phyloP scores from a whole-genome alignment of 1,140 invertebrate species.

The Nylanderia fulva region DNA sequence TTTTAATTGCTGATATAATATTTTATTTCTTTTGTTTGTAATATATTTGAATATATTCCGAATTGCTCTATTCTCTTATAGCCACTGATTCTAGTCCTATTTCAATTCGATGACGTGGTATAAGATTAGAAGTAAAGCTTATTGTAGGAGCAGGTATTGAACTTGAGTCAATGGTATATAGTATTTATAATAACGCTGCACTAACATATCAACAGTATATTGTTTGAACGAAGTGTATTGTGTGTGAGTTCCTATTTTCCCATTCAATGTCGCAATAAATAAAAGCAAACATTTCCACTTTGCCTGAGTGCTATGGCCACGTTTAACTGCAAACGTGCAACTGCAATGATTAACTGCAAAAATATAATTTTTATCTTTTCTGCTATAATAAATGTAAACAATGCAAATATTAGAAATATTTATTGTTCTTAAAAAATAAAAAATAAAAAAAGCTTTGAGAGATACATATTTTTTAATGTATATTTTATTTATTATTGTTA shows the following conservation, averaged over 20 bases:
- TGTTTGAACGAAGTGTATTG: slow-evolving; percentile 25
- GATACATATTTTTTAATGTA: slow-evolving; percentile 14
- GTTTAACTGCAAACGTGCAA: slow-evolving; percentile 30
- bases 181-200: slow-evolving; percentile 32
- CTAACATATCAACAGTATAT: slow-evolving; percentile 29
- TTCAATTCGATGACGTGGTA: slow-evolving; percentile 3
- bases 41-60: neutral
- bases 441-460: neutral
- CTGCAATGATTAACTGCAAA: slow-evolving; percentile 2
- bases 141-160: slow-evolving; percentile 26
- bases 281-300: slow-evolving; percentile 61
- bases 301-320: slow-evolving; percentile 42
- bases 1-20: neutral
- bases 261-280: slow-evolving; percentile 35
- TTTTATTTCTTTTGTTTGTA: neutral
- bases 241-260: slow-evolving; percentile 47
- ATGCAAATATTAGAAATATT: neutral
- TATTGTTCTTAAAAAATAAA: neutral
- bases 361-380: neutral
- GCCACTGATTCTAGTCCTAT: neutral
- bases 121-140: slow-evolving; percentile 37
- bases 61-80: slow-evolving; percentile 12
- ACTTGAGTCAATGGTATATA: slow-evolving; percentile 36
- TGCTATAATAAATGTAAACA: neutral
- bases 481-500: neutral